Evolutionary conservation across 2,113 vertebrate species (phyloP), one percentile per base, ranked within the genome.

Genomic region (Xenopus borealis): DNA sequence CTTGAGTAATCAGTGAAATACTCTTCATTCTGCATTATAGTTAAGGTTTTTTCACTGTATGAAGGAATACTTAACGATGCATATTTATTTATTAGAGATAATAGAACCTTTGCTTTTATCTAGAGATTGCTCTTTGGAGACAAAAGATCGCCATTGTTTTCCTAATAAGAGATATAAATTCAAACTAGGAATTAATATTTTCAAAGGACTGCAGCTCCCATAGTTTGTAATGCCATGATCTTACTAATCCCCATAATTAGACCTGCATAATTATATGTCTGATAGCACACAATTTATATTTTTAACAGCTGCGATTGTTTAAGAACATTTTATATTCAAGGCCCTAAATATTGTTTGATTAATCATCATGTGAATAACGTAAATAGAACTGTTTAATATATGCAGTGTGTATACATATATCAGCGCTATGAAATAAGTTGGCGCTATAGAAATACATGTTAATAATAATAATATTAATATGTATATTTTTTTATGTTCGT

Each of bases 211-310:
- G 63, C 71, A 72, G 79, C 72, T 72, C 66, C 47, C 73, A 57
- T 70, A 72, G 74, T 78, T 71, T 79, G 79, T 73, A 79, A 67
- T 78, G 78, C 75, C 72, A 65, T 71, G 70, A 66, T 78, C 65
- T 66, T 71, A 50, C 57, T 84, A 87, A 88, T 88, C 84, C 84
- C 79, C 57, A 61, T 82, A 83, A 87, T 89, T 88, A 86, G 72
- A 71, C 61, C 66, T 23, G 79, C 44, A 79, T 85, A 86, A 86
- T 89, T 85, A 83, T 67, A 33, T 18, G 66, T 40, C 79, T 81
- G 81, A 81, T 80, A 58, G 81, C 78, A 71, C 23, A 74, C 67
- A 46, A 80, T 65, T 72, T 62, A 45, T 20, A 58, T 62, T 79
- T 67, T 59, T 30, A 30, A 62, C 82, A 83, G 82, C 79, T 83